Conservation (phyloP, 2,797 vertebrate species). For the Enteromius argenteus region DNA sequence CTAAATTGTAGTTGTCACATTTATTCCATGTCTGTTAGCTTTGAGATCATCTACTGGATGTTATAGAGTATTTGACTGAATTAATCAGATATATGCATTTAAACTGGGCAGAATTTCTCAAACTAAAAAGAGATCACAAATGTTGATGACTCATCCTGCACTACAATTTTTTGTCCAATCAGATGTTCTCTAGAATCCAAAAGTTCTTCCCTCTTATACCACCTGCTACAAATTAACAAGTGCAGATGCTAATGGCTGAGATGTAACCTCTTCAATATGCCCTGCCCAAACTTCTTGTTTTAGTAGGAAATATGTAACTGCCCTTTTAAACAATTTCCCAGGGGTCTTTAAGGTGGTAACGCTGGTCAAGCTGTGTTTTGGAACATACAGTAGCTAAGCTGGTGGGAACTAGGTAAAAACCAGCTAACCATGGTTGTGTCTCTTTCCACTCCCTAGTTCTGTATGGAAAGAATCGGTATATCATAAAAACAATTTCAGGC, state of each 20-base stretch:
- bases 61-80: background rate
- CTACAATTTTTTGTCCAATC: background rate
- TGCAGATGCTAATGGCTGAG: background rate
- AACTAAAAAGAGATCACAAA: background rate
- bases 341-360: constrained; percentile 21
- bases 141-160: constrained; percentile 5
- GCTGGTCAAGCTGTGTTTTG: background rate
- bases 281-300: background rate
- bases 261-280: background rate
- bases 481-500: background rate
- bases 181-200: background rate
- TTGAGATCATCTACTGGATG: background rate
- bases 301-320: background rate
- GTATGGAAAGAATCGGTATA: background rate
- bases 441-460: background rate
- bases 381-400: background rate
- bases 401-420: background rate
- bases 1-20: background rate
- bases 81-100: background rate
- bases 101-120: background rate
- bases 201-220: background rate
- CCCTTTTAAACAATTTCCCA: background rate
- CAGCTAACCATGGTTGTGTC: background rate
- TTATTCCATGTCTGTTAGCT: background rate
- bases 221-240: background rate